Percentiles rank a stretch among this genome's conserved stretches.
Evolutionary conservation across 2,113 vertebrate genomes (phyloP).

Genomic region (Campylomormyrus numenius): DNA sequence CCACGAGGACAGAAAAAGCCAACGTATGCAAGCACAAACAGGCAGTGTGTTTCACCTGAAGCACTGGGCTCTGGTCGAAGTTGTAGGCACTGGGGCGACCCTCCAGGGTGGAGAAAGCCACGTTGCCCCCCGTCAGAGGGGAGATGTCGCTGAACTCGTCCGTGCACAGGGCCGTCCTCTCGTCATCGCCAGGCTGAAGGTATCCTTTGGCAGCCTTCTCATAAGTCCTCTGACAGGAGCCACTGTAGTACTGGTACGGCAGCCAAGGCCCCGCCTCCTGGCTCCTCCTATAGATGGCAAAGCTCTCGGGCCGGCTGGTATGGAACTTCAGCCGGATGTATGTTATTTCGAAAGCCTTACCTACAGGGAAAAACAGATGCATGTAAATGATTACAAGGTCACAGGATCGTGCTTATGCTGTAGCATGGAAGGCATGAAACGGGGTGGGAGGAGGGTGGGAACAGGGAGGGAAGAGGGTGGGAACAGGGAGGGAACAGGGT

Average conservation of each 20-base stretch:
- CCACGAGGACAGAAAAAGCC: not conserved
- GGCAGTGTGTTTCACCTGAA: constrained; percentile 67
- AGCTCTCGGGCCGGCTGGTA: constrained; percentile 90
- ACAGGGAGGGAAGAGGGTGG: not conserved
- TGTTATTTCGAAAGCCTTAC: constrained; percentile 91
- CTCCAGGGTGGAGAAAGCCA: constrained; percentile 92
- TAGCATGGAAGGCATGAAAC: not conserved
- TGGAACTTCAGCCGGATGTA: constrained; percentile 87
- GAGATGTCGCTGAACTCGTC: constrained; percentile 96
- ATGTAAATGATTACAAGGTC: not conserved
- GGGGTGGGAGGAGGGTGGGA: not conserved
- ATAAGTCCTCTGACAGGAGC: constrained; percentile 76
- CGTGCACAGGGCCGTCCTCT: constrained; percentile 77
- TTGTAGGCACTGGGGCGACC: constrained; percentile 88
- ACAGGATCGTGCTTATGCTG: constrained; percentile 22
- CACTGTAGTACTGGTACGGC: constrained; percentile 90
- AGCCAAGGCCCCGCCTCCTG: constrained; percentile 60
- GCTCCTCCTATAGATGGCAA: constrained; percentile 83
- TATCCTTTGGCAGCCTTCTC: constrained; percentile 48
- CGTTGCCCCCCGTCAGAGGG: constrained; percentile 82
- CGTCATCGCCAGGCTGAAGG: constrained; percentile 70
- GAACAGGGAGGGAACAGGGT: not conserved
- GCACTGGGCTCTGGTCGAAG: constrained; percentile 72
- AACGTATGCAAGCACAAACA: not conserved
- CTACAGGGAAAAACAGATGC: constrained; percentile 47